A percentile compares a stretch with the other conserved stretches of the same genome.
Evolutionary conservation across 2,113 vertebrate genomes (phyloP).

Genomic region (Muntiacus reevesi): DNA sequence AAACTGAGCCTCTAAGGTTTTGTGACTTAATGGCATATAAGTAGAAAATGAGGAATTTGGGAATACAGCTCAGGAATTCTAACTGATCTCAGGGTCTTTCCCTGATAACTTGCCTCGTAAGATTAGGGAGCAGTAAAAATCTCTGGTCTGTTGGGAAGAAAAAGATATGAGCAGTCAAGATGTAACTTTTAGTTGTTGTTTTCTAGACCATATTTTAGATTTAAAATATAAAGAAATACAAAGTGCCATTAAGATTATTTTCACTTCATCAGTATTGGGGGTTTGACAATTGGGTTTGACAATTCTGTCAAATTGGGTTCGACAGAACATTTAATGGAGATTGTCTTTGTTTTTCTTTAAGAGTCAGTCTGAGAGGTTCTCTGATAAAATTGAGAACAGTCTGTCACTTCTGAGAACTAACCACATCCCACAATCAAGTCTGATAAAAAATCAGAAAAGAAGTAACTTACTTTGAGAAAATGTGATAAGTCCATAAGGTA

Average conservation of each 20-base stretch:
- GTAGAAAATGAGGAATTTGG: not conserved
- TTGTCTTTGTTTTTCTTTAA: slow-evolving; percentile 5
- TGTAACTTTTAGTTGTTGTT: not conserved
- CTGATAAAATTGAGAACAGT: not conserved
- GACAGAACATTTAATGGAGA: not conserved
- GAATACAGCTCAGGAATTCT: not conserved
- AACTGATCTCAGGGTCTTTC: not conserved
- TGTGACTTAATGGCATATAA: not conserved
- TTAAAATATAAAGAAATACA: not conserved
- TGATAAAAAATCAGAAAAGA: slow-evolving; percentile 47
- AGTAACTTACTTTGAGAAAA: slow-evolving; percentile 22
- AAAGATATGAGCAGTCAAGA: not conserved
- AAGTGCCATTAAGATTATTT: not conserved
- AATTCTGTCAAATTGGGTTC: not conserved
- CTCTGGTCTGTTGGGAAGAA: not conserved
- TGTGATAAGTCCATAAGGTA: not conserved
- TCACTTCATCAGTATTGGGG: not conserved
- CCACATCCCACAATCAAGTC: slow-evolving; percentile 3
- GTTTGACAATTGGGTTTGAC: not conserved
- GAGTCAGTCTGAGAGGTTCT: not conserved
- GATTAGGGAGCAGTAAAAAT: not conserved
- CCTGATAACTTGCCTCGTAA: not conserved
- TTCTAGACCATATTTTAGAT: not conserved
- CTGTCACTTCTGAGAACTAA: slow-evolving; percentile 50
- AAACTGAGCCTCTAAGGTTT: not conserved